These are phyloP conservation scores for Staurois parvus DNA, from an alignment of 2,797 vertebrate species.

Conservation along the genomic window DNA sequence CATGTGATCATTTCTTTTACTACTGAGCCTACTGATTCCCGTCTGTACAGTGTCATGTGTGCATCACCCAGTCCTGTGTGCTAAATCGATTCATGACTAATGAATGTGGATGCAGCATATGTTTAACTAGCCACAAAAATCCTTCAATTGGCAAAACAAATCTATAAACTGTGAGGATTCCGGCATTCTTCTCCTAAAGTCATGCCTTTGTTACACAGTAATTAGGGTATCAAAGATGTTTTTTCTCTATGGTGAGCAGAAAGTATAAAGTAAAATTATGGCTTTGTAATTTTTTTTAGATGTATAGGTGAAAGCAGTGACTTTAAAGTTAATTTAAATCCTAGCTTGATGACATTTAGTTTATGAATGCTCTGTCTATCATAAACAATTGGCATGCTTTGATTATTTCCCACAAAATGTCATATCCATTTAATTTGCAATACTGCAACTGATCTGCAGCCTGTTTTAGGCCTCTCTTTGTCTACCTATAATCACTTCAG, in stretches of 20 bases:
- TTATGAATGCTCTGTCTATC: too few relatives aligned
- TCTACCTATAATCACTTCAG: too few relatives aligned
- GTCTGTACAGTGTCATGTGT: conserved; percentile 17
- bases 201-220: not conserved
- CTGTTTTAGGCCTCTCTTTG: too few relatives aligned
- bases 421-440: too few relatives aligned
- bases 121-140: not conserved
- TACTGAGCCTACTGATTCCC: not conserved
- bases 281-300: not conserved
- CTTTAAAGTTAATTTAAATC: too few relatives aligned
- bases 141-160: conserved; percentile 15
- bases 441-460: too few relatives aligned
- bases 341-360: too few relatives aligned
- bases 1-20: conserved; percentile 9
- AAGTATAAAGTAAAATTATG: not conserved
- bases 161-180: conserved; percentile 10
- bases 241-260: not conserved
- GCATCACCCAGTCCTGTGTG: not conserved
- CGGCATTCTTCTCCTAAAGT: not conserved
- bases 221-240: not conserved
- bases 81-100: conserved; percentile 23
- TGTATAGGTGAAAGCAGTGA: not conserved
- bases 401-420: too few relatives aligned
- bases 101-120: not conserved
- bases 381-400: too few relatives aligned